A percentile compares a stretch with the other conserved stretches of the same genome.
These are phyloP conservation scores for Poeciliopsis infans DNA, from an alignment of 2,797 vertebrate genomes.

Conservation along the genomic window DNA sequence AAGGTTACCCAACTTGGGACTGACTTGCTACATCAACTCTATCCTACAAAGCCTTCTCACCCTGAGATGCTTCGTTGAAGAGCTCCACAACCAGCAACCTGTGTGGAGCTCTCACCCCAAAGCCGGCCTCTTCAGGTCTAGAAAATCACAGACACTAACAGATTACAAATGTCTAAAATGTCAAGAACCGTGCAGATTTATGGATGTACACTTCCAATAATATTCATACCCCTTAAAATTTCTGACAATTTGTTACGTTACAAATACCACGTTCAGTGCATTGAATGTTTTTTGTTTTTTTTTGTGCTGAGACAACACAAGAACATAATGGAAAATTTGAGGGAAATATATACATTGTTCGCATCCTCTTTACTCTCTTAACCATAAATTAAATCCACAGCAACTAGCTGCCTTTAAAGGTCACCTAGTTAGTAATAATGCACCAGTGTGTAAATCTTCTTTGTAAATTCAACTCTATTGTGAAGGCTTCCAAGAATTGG, in stretches of 20 bases:
- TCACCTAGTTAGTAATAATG: background rate
- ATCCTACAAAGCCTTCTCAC: constrained; percentile 2
- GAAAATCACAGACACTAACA: background rate
- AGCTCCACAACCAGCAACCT: background rate
- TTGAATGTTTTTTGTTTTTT: background rate
- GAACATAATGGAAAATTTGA: background rate
- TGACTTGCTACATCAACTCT: background rate
- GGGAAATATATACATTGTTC: background rate
- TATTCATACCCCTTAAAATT: background rate
- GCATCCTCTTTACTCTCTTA: background rate
- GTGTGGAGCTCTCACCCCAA: background rate
- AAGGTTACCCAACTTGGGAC: background rate
- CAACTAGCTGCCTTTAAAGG: background rate
- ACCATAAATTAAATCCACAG: background rate
- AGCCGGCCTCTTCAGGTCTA: background rate
- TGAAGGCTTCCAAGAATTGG: too few relatives aligned
- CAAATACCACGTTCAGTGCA: background rate
- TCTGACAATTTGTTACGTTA: background rate
- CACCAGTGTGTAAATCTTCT: too few relatives aligned
- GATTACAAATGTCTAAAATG: background rate
- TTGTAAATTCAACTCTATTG: too few relatives aligned
- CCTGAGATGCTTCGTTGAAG: background rate
- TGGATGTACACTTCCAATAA: background rate
- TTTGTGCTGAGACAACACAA: background rate
- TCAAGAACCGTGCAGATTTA: background rate